A percentile compares a stretch with the other conserved stretches of the same genome.
Conservation (phyloP, 2,113 vertebrate species). For the Camelus dromedarius region DNA sequence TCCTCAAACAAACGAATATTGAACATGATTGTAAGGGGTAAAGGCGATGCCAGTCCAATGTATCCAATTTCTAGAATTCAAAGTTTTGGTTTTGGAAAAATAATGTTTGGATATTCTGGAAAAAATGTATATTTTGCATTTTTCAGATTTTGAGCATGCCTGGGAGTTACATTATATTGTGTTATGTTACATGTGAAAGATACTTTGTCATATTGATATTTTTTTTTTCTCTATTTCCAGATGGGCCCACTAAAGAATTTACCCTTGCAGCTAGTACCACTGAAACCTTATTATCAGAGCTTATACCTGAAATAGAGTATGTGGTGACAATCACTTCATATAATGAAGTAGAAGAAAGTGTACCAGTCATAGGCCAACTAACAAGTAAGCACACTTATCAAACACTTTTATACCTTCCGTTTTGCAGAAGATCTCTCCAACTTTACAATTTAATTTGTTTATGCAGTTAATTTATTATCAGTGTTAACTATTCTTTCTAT, state of each 20-base stretch:
- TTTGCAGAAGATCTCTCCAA: neutral
- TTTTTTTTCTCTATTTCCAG: conserved; percentile 86
- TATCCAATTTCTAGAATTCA: conserved; percentile 54
- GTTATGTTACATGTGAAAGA: neutral
- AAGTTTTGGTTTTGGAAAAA: conserved; percentile 58
- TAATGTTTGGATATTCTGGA: neutral
- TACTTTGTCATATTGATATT: conserved; percentile 38
- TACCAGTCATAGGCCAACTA: conserved; percentile 94
- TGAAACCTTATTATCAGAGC: conserved; percentile 92
- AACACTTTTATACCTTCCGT: conserved; percentile 34
- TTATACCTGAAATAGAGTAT: conserved; percentile 93
- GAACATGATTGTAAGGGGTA: conserved; percentile 12
- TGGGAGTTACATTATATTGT: neutral
- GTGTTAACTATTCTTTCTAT: conserved; percentile 25
- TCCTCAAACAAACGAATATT: conserved; percentile 5
- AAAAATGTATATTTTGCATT: neutral
- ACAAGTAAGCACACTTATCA: conserved; percentile 92
- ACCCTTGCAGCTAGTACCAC: conserved; percentile 91
- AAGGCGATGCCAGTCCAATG: neutral
- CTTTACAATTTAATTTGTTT: conserved; percentile 42
- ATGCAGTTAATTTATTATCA: conserved; percentile 16
- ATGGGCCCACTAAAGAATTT: conserved; percentile 92
- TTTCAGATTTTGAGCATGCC: conserved; percentile 32
- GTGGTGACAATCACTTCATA: conserved; percentile 92
- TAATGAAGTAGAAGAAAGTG: conserved; percentile 91